phyloP scores from a whole-genome alignment of 2,888 invertebrate genomes.

The Oscheius sp. region DNA sequence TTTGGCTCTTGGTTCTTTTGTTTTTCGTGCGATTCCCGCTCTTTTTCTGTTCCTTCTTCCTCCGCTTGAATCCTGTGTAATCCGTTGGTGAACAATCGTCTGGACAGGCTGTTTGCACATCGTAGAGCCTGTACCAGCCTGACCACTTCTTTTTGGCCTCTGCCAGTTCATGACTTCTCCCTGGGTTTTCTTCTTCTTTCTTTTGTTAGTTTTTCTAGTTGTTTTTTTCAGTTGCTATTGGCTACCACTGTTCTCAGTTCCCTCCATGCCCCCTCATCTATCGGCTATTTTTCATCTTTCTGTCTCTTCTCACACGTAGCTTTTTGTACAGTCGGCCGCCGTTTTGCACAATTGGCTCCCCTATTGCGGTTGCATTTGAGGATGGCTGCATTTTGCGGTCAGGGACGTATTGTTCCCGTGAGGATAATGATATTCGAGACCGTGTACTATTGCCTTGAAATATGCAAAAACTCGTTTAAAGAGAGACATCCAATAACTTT shows the following conservation, averaged over 20 bases:
- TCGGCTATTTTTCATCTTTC: too few relatives aligned
- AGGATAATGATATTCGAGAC: conserved; percentile 13
- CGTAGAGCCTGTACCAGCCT: conserved; percentile 21
- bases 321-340: background rate
- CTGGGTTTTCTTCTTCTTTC: too few relatives aligned
- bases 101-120: conserved; percentile 28
- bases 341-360: conserved; percentile 23
- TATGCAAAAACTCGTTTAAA: background rate
- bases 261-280: background rate
- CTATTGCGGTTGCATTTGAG: conserved; percentile 6
- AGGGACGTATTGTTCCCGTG: conserved; percentile 4
- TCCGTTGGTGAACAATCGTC: conserved; percentile 31
- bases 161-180: background rate
- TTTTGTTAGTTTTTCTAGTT: too few relatives aligned
- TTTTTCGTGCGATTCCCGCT: background rate
- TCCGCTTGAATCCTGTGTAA: conserved; percentile 14
- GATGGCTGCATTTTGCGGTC: conserved; percentile 31
- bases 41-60: background rate
- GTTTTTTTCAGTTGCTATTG: too few relatives aligned
- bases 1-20: too few relatives aligned
- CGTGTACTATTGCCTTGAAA: too few relatives aligned
- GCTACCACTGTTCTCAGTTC: background rate
- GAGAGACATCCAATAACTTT: background rate
- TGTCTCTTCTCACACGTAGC: background rate
- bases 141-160: conserved; percentile 20